Percentiles rank a stretch among this genome's conserved stretches.
phyloP scores from a whole-genome alignment of 2,113 vertebrate genomes.

The Colistium nudipinnis region DNA sequence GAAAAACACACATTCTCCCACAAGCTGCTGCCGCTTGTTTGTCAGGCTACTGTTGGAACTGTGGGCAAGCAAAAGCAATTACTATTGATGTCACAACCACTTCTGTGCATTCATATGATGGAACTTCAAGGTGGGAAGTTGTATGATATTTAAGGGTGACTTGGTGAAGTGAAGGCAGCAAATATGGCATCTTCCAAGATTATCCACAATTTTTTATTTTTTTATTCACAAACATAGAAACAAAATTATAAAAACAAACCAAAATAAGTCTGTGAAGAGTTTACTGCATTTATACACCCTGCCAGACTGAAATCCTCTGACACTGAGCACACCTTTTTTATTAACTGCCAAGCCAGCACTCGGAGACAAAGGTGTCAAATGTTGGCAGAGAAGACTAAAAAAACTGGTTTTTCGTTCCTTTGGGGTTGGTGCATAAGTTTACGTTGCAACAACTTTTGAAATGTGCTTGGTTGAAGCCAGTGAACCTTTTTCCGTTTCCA shows the following conservation, averaged over 20 bases:
- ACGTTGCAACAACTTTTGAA: conserved; percentile 47
- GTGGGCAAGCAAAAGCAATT: conserved; percentile 42
- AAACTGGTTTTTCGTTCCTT: conserved; percentile 66
- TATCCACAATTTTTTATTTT: not conserved
- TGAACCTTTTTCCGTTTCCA: conserved; percentile 38
- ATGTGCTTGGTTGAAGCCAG: conserved; percentile 30
- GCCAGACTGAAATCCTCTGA: conserved; percentile 3
- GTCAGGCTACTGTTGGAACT: conserved; percentile 24
- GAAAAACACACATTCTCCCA: conserved; percentile 24
- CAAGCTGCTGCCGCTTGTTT: conserved; percentile 5
- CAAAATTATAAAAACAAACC: conserved; percentile 34
- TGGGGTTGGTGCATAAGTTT: conserved; percentile 2
- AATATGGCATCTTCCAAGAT: not conserved
- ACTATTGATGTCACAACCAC: conserved; percentile 12
- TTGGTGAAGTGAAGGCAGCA: not conserved
- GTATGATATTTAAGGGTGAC: not conserved
- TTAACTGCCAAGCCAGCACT: conserved; percentile 43
- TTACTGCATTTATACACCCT: conserved; percentile 2
- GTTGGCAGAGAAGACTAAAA: conserved; percentile 71
- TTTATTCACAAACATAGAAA: conserved; percentile 16
- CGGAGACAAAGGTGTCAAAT: conserved; percentile 52
- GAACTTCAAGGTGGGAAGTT: not conserved
- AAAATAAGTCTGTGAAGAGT: not conserved
- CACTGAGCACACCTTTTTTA: conserved; percentile 62
- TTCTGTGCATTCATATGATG: conserved; percentile 17